Evolutionary conservation across 1,140 invertebrate genomes (phyloP), one percentile per base, ranked within the genome.

Genomic region (Andricus grossulariae): DNA sequence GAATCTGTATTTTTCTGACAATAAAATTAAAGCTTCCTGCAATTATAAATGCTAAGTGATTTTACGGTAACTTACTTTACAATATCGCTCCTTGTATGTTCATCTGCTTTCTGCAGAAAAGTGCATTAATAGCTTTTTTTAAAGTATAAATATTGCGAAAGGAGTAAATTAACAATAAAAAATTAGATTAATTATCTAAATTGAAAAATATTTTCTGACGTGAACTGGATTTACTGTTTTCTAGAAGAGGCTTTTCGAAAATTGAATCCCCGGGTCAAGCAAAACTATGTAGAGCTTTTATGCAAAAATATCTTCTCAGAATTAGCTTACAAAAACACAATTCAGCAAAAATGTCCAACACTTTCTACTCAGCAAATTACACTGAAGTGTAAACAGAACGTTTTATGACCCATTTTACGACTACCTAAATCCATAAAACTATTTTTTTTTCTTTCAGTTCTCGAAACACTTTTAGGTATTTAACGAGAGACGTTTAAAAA

Each of bases 341-440:
- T 66, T 66, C 16, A 39, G 55, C 13, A 32, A 21, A 66, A 39
- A 66, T 66, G 60, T 66, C 60, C 32, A 66, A 66, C 60, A 66
- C 32, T 66, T 66, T 66, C 32, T 66, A 32, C 60, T 66, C n/a
- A 39, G 60, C 32, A 66, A 66, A 66, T 66, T 66, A 66, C 25
- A 66, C 32, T 60, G 25, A 66, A 60, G 11, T 60, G 57, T 60
- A 60, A 60, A 66, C 25, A 32, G 21, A 39, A 32, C 25, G 25
- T 66, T 66, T 66, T 66, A 66, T 66, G 60, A 32, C 12, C 60
- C 32, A 66, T 66, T 66, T 66, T 66, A 66, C n/a, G 32, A 32
- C 60, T 66, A 66, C 60, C 25, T 66, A 66, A 66, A 66, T 66
- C 60, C 60, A 66, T 66, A 66, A 66, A 66, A 66, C 60, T 15